A percentile compares a stretch with the other conserved stretches of the same genome.
Conservation (phyloP, 2,797 vertebrate species). For the Rhinogobio ventralis region DNA sequence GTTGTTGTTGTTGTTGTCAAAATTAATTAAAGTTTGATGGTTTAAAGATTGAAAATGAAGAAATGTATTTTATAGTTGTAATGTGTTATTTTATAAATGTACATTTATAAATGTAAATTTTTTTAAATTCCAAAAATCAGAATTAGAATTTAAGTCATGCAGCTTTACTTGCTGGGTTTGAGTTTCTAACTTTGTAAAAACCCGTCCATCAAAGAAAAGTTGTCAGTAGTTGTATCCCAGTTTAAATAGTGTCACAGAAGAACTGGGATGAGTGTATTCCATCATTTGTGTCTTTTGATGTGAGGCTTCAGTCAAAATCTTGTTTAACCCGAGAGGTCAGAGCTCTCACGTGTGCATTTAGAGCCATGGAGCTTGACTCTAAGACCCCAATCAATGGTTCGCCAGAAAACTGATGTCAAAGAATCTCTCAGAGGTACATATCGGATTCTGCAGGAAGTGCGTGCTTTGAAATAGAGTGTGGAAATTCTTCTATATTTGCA, state of each 20-base stretch:
- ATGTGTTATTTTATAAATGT: too few species aligned
- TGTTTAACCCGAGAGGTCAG: slow-evolving; percentile 18
- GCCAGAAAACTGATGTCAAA: slow-evolving; percentile 32
- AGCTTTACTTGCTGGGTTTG: neutral
- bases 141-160: rapidly evolving
- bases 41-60: too few species aligned
- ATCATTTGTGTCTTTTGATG: slow-evolving; percentile 18
- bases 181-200: neutral
- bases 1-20: too few species aligned
- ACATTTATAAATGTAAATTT: too few species aligned
- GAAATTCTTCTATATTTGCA: slow-evolving; percentile 19
- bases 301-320: slow-evolving; percentile 20
- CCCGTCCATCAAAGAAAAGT: neutral
- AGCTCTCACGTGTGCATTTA: slow-evolving; percentile 15
- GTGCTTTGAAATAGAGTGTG: slow-evolving; percentile 12
- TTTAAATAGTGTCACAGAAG: neutral
- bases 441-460: slow-evolving; percentile 21
- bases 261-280: neutral
- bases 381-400: slow-evolving; percentile 27
- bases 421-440: slow-evolving; percentile 27
- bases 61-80: too few species aligned
- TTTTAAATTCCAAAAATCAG: neutral
- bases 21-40: too few species aligned
- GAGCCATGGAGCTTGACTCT: neutral
- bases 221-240: neutral